Evolutionary conservation across 2,888 invertebrate species (phyloP), one percentile per base, ranked within the genome.

Genomic region (Anodontia alba): DNA sequence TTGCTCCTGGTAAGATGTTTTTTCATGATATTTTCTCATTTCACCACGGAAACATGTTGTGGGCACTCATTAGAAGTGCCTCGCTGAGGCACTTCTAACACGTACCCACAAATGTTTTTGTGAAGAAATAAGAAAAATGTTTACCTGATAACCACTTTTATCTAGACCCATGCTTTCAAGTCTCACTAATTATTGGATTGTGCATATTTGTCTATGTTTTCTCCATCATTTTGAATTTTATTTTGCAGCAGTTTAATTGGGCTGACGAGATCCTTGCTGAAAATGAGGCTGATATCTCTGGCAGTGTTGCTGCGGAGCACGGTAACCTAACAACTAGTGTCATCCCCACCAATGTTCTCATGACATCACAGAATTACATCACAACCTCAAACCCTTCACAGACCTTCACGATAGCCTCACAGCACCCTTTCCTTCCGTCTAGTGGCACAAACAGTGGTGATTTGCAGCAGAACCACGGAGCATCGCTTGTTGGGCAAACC

Each of bases 261-360:
- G 90, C 88, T 42, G 91, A 91, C 76, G 90, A 91, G 51, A 86
- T 91, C 76, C 85, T 91, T 36, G 76, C 78, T 20, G 82, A 85
- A 36, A 80, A 80, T 57, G 67, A 78, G 38, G 81, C 73, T 29
- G 66, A 72, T 26, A 17, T 57, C 71, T 46, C 82, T 38, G 71
- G 73, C 66, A 66, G 73, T 42, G 72, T 80, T 80, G 75, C 84
- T 75, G n/a, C 74, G 77, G 80, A 84, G 80, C 76, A 78, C 77
- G 82, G 85, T 85, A 85, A 85, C 85, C 75, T 85, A 82, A 80
- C 74, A 76, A 76, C 80, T 76, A 80, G 73, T 74, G 69, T 82
- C 67, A 78, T 79, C 73, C 77, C 73, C 54, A 70, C 82, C 76
- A 82, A 70, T 70, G 42, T 77, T 38, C 79, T 78, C 62, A 70